Base-by-base conservation (phyloP, 2,797 vertebrate genomes). In the Psittacula derbiana region DNA sequence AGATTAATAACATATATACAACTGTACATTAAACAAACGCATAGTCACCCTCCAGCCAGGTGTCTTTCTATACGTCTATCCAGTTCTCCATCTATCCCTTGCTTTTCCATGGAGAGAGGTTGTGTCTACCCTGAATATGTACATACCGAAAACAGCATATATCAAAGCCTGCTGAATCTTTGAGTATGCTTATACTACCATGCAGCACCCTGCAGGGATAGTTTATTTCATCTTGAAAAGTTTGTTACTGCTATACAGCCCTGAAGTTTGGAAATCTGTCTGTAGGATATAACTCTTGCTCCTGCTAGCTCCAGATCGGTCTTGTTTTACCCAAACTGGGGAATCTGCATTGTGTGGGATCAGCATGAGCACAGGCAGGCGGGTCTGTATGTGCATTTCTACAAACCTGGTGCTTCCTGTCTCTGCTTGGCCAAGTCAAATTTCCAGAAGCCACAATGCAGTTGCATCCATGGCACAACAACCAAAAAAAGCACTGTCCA, bases 261-360 rank as follows among this genome's bases (percentile, higher is more conserved):
- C 27, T 31, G 44, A 38, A 62, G 13, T 58, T 30, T 61, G 52
- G 43, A 64, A 64, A 40, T 58, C 28, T 75, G 8, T 31, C 14
- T 41, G 5, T 27, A 38, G 64, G 47, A 16, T 61, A 27, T 31
- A 70, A 24, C 21, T 67, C 58, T 49, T 36, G 16, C 80, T 60
- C 27, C 17, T 79, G 11, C 9, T 44, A 8, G 5, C 14, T 83
- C 30, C 23, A 47, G 11, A n/a, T 86, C 1, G 0, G 20, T 25
- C 52, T 71, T 1, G 1, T 47, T 71, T 66, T 55, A 17, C 17
- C 28, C 4, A 0, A 4, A 5, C 19, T 24, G 31, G 18, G 8
- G 40, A 72, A 62, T 46, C 33, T 10, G 8, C 6, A 0, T 14
- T 38, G 41, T 0, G 0, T 24, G 30, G 30, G 31, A n/a, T n/a